Conservation (phyloP, 2,797 vertebrate genomes). For the Meda fulgida region DNA sequence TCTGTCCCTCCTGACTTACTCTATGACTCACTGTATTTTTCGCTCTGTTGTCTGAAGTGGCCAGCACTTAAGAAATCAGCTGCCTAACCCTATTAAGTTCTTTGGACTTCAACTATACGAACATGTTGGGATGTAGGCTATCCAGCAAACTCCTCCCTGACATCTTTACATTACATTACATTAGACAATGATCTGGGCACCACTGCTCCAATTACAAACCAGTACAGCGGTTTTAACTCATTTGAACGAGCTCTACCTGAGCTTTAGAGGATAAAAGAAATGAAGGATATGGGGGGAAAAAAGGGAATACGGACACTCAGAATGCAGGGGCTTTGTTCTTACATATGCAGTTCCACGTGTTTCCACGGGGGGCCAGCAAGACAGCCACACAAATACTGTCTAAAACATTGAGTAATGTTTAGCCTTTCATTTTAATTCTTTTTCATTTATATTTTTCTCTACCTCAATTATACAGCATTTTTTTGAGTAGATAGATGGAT, state of each 20-base stretch:
- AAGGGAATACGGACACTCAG: background rate
- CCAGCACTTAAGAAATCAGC: slow-evolving; percentile 29
- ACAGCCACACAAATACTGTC: background rate
- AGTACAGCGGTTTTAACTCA: background rate
- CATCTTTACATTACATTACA: slow-evolving; percentile 16
- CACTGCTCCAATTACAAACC: background rate
- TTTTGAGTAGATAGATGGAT: background rate
- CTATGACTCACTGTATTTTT: slow-evolving; percentile 14
- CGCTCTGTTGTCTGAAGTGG: slow-evolving; percentile 24
- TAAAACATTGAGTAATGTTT: background rate
- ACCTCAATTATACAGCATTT: background rate
- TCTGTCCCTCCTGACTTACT: slow-evolving; percentile 30
- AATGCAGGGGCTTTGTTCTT: slow-evolving; percentile 55
- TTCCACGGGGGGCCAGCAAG: slow-evolving; percentile 50
- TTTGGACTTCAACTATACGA: slow-evolving; percentile 43
- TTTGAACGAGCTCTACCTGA: background rate
- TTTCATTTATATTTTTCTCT: background rate
- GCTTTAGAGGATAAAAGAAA: background rate
- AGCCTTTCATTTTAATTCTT: background rate
- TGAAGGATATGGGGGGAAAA: background rate
- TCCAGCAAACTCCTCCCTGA: slow-evolving; percentile 29
- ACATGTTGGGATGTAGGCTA: slow-evolving; percentile 31
- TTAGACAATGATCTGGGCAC: slow-evolving; percentile 21
- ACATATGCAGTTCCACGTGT: background rate
- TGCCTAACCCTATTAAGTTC: slow-evolving; percentile 50